Evolutionary conservation across 2,113 vertebrate species (phyloP).

Genomic region (Larimichthys crocea): DNA sequence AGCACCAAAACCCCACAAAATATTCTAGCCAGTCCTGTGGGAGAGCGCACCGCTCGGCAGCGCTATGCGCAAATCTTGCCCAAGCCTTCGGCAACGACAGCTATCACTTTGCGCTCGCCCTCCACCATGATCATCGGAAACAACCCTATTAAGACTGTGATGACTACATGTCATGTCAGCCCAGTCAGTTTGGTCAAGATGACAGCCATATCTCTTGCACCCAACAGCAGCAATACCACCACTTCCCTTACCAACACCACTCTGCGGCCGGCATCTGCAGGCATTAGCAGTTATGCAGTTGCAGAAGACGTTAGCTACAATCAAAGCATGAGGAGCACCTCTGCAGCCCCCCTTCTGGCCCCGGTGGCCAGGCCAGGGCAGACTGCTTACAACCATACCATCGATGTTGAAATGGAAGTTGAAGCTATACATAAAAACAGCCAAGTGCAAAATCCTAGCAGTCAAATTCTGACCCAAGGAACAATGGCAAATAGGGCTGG

Average conservation of each 20-base stretch:
- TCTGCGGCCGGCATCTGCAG: slow-evolving; percentile 88
- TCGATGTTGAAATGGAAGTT: slow-evolving; percentile 91
- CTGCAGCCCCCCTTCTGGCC: slow-evolving; percentile 88
- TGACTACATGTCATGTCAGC: slow-evolving; percentile 92
- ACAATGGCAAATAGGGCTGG: slow-evolving; percentile 76
- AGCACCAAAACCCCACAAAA: slow-evolving; percentile 92
- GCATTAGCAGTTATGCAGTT: slow-evolving; percentile 72
- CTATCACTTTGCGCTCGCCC: slow-evolving; percentile 93
- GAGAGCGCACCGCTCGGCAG: slow-evolving; percentile 92
- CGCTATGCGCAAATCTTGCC: slow-evolving; percentile 97
- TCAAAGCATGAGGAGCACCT: slow-evolving; percentile 87
- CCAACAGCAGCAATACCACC: slow-evolving; percentile 79
- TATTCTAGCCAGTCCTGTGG: slow-evolving; percentile 87
- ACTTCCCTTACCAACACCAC: slow-evolving; percentile 78
- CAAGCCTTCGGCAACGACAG: slow-evolving; percentile 90
- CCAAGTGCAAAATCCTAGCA: slow-evolving; percentile 67
- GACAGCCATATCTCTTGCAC: slow-evolving; percentile 93
- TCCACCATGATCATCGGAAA: slow-evolving; percentile 94
- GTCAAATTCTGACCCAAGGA: slow-evolving; percentile 60
- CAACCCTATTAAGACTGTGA: slow-evolving; percentile 95
- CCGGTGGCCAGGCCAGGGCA: slow-evolving; percentile 81
- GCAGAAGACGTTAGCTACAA: slow-evolving; percentile 83
- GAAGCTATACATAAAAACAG: slow-evolving; percentile 88
- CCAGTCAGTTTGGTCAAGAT: slow-evolving; percentile 96
- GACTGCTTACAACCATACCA: slow-evolving; percentile 68